Conservation (phyloP, 2,888 invertebrate species). For the Opisthograptis luteolata region DNA sequence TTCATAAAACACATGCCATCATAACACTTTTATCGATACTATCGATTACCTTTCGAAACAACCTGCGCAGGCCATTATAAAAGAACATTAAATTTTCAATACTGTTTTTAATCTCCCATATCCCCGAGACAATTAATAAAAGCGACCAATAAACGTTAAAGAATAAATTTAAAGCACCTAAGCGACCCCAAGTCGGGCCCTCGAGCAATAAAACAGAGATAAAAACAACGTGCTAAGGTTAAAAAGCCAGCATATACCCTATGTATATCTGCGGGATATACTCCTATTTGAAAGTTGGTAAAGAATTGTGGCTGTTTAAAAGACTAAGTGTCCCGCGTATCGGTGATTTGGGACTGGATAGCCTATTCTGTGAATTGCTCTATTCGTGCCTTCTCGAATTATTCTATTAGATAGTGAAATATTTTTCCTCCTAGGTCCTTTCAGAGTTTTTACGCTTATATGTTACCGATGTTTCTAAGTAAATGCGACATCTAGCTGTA, state of each 20-base stretch:
- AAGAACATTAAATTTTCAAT: constrained; percentile 28
- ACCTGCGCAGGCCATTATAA: constrained; percentile 21
- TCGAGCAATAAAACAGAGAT: constrained; percentile 28
- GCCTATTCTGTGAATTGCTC: constrained; percentile 14
- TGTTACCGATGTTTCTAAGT: too few relatives aligned
- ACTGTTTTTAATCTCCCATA: constrained; percentile 29
- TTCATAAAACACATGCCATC: constrained; percentile 15
- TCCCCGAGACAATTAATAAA: constrained; percentile 32
- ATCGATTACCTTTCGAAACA: constrained; percentile 16
- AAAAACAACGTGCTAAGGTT: constrained; percentile 38
- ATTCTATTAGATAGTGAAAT: too few relatives aligned
- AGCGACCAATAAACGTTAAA: constrained; percentile 35
- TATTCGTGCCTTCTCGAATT: constrained; percentile 11
- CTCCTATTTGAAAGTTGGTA: constrained; percentile 67
- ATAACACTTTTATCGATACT: constrained; percentile 20
- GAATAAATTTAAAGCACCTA: constrained; percentile 41
- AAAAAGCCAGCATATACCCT: constrained; percentile 25
- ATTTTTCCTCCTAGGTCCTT: too few relatives aligned
- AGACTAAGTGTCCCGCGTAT: constrained; percentile 60
- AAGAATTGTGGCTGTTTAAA: constrained; percentile 57
- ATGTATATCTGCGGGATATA: constrained; percentile 12
- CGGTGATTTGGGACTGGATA: constrained; percentile 51
- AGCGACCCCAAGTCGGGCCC: constrained; percentile 42
- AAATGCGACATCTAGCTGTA: too few relatives aligned
- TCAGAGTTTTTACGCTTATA: too few relatives aligned